phyloP scores from a whole-genome alignment of 92 coral and sea anemone genomes.

The Epizoanthus stellaris region DNA sequence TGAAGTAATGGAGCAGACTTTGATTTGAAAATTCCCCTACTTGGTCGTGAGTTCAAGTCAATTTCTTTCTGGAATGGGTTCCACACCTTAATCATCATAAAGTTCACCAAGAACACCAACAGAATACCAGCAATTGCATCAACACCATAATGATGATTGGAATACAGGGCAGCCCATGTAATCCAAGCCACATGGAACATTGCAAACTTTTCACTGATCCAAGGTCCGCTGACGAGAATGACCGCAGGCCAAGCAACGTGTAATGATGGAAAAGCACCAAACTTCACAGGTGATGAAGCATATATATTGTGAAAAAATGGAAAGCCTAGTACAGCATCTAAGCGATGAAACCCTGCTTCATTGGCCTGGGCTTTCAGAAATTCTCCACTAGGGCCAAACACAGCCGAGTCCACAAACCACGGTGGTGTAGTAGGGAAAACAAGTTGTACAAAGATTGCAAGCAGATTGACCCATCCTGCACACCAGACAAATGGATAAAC shows the following conservation, averaged over 20 bases:
- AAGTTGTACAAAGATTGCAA: conserved; percentile 89
- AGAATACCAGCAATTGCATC: conserved; percentile 98
- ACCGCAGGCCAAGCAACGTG: conserved; percentile 99
- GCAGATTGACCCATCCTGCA: conserved; percentile 98
- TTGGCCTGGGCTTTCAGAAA: conserved; percentile 88
- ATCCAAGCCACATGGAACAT: conserved; percentile 99
- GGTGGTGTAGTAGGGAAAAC: conserved; percentile 98
- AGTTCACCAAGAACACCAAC: conserved; percentile 91
- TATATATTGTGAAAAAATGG: conserved; percentile 94
- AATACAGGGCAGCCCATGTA: conserved; percentile 99
- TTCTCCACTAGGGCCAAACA: conserved; percentile 87
- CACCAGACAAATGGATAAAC: conserved; percentile 94
- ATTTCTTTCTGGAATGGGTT: conserved; percentile 79
- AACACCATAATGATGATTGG: conserved; percentile 99
- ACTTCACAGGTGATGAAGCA: conserved; percentile 98
- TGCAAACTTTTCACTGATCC: conserved; percentile 99
- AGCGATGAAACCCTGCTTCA: conserved; percentile 98
- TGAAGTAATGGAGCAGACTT: conserved; percentile 41
- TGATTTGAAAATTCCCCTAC: conserved; percentile 41
- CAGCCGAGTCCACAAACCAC: conserved; percentile 99
- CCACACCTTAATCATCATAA: conserved; percentile 96
- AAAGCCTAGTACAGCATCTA: conserved; percentile 92
- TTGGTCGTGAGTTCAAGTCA: neutral
- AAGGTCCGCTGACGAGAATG: conserved; percentile 95
- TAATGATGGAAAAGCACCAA: conserved; percentile 98